These are phyloP conservation scores for Sogatella furcifera DNA, from an alignment of 1,140 invertebrate species.

Conservation along the genomic window DNA sequence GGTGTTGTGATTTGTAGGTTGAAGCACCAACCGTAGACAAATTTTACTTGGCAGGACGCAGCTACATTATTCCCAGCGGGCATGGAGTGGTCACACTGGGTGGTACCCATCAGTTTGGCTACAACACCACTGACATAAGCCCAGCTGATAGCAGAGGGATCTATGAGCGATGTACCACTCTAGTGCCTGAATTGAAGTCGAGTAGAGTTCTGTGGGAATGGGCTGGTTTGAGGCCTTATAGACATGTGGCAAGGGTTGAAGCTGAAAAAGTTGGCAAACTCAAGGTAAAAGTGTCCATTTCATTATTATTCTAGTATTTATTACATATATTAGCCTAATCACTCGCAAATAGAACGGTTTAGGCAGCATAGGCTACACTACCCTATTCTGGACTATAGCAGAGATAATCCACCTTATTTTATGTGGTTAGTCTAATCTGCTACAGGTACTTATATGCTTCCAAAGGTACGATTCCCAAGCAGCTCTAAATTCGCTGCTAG, in stretches of 20 bases:
- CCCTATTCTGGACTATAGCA: no score
- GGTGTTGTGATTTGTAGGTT: conserved; percentile 38
- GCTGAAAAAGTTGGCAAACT: not conserved
- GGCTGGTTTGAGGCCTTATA: conserved; percentile 28
- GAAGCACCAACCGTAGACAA: conserved; percentile 81
- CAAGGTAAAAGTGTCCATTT: conserved; percentile 1
- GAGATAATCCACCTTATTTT: no score
- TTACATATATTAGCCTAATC: no score
- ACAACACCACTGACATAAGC: conserved; percentile 52
- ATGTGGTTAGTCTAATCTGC: no score
- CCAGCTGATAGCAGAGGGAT: conserved; percentile 64
- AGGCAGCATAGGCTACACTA: no score
- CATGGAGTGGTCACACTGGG: conserved; percentile 62
- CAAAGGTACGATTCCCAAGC: no score
- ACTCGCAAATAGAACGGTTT: no score
- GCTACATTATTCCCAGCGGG: conserved; percentile 73
- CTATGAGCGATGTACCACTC: conserved; percentile 52
- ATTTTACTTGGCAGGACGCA: conserved; percentile 70
- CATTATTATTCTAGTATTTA: no score
- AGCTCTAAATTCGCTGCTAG: no score
- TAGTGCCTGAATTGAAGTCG: conserved; percentile 60
- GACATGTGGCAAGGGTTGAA: conserved; percentile 2
- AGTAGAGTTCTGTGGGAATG: conserved; percentile 42
- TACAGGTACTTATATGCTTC: no score
- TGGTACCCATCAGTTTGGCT: conserved; percentile 71